Percentiles rank a stretch among this genome's conserved stretches.
These are phyloP conservation scores for Prinia subflava DNA, from an alignment of 2,113 vertebrate species.

Conservation along the genomic window DNA sequence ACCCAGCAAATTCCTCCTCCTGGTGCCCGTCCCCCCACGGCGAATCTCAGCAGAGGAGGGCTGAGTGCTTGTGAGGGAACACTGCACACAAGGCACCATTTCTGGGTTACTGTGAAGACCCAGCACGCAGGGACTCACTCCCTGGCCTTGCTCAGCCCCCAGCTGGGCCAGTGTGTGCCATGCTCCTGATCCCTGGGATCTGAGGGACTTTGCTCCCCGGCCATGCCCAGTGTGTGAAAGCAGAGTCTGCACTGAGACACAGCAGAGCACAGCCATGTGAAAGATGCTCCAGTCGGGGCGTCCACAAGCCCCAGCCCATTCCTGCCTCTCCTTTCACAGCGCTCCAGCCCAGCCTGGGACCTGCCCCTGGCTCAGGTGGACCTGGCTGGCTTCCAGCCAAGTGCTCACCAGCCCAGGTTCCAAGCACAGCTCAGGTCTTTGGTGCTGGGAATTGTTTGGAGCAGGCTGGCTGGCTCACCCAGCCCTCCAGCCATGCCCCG, in stretches of 20 bases:
- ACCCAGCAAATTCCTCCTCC: conserved; percentile 34
- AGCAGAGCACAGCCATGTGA: rapidly evolving
- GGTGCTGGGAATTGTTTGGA: not conserved
- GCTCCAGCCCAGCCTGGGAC: not conserved
- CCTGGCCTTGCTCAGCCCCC: not conserved
- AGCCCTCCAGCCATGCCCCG: not conserved
- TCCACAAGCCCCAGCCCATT: not conserved
- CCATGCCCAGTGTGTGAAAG: not conserved
- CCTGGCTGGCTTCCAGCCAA: not conserved
- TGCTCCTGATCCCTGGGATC: not conserved
- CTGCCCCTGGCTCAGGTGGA: not conserved
- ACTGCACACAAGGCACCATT: not conserved
- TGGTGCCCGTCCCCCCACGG: not conserved
- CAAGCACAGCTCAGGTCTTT: not conserved
- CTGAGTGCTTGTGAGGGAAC: not conserved
- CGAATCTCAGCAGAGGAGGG: not conserved
- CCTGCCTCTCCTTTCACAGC: too few species aligned
- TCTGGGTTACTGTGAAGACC: not conserved
- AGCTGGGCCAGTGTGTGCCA: not conserved
- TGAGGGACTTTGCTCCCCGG: not conserved
- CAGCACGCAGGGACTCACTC: rapidly evolving
- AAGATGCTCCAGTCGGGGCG: rapidly evolving
- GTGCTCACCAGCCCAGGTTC: not conserved
- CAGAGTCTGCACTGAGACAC: not conserved
- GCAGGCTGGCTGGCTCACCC: not conserved